A percentile compares a stretch with the other conserved stretches of the same genome.
Conservation (phyloP, 2,113 vertebrate genomes). For the Odontophorus gujanensis region DNA sequence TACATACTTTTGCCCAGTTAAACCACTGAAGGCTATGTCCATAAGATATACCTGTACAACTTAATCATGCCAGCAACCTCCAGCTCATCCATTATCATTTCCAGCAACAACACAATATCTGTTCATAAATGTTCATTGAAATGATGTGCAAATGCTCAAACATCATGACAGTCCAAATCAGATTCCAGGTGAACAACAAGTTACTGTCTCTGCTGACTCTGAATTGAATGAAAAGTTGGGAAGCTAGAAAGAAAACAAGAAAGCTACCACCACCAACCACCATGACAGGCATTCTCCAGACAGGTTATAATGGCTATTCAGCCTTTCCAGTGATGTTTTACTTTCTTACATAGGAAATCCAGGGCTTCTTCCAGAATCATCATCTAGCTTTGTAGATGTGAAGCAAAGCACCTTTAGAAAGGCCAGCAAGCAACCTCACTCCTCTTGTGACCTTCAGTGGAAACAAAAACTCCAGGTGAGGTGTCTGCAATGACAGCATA, state of each 20-base stretch:
- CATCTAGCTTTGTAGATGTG: background rate
- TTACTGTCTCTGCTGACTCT: background rate
- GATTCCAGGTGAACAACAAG: background rate
- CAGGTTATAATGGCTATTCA: background rate
- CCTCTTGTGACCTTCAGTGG: background rate
- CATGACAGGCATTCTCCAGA: background rate
- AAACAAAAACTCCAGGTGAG: background rate
- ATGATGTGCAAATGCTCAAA: background rate
- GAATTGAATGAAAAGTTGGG: background rate
- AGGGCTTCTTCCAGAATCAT: background rate
- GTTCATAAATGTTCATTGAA: background rate
- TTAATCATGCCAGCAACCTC: background rate
- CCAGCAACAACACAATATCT: background rate
- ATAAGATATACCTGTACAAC: fast-evolving
- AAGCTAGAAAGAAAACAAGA: background rate
- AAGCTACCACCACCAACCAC: background rate
- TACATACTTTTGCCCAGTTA: background rate
- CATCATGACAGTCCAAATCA: background rate
- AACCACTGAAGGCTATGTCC: background rate
- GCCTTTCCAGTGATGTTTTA: background rate
- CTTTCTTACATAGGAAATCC: background rate
- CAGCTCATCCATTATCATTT: background rate
- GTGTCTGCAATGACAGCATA: background rate
- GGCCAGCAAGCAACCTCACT: background rate
- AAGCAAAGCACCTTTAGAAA: background rate